Evolutionary conservation across 2,797 vertebrate species (phyloP).

Genomic region (Chrysocyon brachyurus): DNA sequence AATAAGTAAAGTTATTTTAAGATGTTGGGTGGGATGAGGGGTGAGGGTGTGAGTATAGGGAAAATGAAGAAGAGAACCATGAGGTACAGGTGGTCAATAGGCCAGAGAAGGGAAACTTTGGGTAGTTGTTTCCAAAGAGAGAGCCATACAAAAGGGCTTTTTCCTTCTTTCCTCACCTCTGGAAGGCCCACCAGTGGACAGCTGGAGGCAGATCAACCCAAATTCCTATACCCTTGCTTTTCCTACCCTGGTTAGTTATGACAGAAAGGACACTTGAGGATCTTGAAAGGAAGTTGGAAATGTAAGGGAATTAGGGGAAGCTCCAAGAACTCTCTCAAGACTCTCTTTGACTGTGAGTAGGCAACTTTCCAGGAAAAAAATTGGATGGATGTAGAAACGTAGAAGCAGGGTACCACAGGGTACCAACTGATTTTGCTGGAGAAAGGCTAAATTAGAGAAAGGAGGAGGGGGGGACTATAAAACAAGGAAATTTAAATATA

Average conservation of each 20-base stretch:
- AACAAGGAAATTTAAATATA: not conserved
- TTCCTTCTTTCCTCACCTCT: not conserved
- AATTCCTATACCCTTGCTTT: not conserved
- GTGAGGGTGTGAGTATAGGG: not conserved
- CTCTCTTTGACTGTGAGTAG: not conserved
- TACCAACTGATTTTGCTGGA: not conserved
- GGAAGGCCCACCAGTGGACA: not conserved
- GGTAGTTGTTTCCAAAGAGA: not conserved
- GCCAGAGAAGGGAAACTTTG: not conserved
- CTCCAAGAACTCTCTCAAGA: not conserved
- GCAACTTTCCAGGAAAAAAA: not conserved
- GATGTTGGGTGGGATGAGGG: not conserved
- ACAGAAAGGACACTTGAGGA: not conserved
- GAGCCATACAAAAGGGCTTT: not conserved
- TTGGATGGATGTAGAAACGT: not conserved
- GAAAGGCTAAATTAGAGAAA: not conserved
- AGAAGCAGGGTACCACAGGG: too few relatives aligned
- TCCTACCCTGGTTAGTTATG: not conserved
- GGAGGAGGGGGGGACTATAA: not conserved
- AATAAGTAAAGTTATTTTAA: not conserved
- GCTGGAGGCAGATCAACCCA: not conserved
- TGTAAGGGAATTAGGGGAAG: not conserved
- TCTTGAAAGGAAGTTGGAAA: not conserved
- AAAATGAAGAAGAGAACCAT: not conserved
- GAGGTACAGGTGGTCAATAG: not conserved